These are phyloP conservation scores for Eilema depressum DNA, from an alignment of 2,888 invertebrate genomes.

Conservation along the genomic window DNA sequence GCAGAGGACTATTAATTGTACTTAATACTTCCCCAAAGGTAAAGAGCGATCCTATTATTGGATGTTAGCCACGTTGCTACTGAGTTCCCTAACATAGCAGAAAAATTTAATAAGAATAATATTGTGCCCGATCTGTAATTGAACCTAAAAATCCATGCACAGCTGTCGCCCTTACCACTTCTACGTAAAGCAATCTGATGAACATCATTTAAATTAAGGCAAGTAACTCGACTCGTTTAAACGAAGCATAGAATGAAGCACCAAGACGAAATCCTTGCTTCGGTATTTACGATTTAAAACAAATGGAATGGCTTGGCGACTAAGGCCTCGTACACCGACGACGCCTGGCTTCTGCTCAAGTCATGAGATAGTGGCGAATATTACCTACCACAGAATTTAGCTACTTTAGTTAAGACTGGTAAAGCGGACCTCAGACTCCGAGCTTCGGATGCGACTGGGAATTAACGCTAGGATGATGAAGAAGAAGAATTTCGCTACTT, in stretches of 20 bases:
- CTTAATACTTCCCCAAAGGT: too few relatives aligned
- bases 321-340: conserved; percentile 60
- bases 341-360: conserved; percentile 21
- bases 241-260: conserved; percentile 46
- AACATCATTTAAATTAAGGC: not conserved
- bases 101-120: too few relatives aligned
- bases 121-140: not conserved
- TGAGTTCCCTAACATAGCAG: not conserved
- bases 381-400: not conserved
- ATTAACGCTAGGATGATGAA: too few relatives aligned
- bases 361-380: conserved; percentile 14
- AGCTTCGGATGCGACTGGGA: too few relatives aligned
- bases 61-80: not conserved
- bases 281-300: conserved; percentile 77
- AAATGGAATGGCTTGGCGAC: conserved; percentile 70
- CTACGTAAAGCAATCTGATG: not conserved
- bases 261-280: conserved; percentile 62
- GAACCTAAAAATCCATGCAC: not conserved
- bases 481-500: too few relatives aligned
- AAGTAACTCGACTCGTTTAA: conserved; percentile 26
- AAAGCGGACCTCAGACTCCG: too few relatives aligned
- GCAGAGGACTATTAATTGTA: not conserved
- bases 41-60: too few relatives aligned
- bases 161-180: too few relatives aligned
- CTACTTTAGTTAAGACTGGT: too few relatives aligned